These are phyloP conservation scores for Drosophila affinis DNA, from an alignment of 2,888 invertebrate species.

Conservation along the genomic window DNA sequence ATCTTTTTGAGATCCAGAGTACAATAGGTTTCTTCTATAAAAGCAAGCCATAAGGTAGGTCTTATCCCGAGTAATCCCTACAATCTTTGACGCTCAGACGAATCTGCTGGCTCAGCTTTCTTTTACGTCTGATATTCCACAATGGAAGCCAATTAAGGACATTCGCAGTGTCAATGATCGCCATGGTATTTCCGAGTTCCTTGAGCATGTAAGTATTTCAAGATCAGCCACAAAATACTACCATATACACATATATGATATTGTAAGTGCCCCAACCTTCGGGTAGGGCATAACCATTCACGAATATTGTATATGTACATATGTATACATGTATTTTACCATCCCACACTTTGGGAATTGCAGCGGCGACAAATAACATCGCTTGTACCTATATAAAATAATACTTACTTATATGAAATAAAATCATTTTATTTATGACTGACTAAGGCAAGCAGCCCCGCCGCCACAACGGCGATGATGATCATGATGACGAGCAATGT, in stretches of 20 bases:
- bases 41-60: not conserved
- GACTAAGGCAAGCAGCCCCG: slow-evolving; percentile 37
- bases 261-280: slow-evolving; percentile 60
- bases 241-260: slow-evolving; percentile 36
- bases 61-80: not conserved
- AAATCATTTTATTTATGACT: slow-evolving; percentile 74
- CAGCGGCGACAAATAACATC: slow-evolving; percentile 52
- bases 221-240: slow-evolving; percentile 50
- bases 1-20: too few species aligned
- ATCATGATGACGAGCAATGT: slow-evolving; percentile 50
- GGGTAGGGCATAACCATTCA: slow-evolving; percentile 54
- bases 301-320: slow-evolving; percentile 31
- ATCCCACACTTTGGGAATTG: slow-evolving; percentile 58
- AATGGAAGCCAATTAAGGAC: not conserved
- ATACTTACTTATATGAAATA: slow-evolving; percentile 52
- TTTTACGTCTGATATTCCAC: not conserved
- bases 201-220: slow-evolving; percentile 45
- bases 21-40: too few species aligned
- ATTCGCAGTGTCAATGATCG: slow-evolving; percentile 54
- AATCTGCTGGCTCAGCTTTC: too few species aligned
- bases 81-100: not conserved
- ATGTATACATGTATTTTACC: slow-evolving; percentile 15
- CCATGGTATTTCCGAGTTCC: slow-evolving; percentile 26
- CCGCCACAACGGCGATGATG: slow-evolving; percentile 27
- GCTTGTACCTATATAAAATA: slow-evolving; percentile 47